Conservation (phyloP, 2,888 invertebrate species). For the Cecidostiba fungosa region DNA sequence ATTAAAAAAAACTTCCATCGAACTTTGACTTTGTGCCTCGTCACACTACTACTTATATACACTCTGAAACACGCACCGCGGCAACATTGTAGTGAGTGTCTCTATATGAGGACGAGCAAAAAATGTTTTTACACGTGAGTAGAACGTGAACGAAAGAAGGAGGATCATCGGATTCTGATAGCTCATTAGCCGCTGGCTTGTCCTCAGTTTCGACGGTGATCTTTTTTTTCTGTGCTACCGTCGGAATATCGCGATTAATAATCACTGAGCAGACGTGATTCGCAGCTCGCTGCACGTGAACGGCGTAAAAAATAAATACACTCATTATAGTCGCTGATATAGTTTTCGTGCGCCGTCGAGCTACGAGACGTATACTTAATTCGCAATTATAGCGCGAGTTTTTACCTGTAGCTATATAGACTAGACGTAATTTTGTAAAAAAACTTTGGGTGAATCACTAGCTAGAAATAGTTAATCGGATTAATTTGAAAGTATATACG, state of each 20-base stretch:
- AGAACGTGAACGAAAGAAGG: background rate
- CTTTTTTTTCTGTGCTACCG: background rate
- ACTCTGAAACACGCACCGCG: background rate
- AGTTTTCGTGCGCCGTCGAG: background rate
- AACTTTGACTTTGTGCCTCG: background rate
- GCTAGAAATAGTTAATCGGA: background rate
- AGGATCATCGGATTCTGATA: background rate
- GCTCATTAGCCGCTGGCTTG: background rate
- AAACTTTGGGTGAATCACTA: background rate
- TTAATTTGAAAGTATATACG: background rate
- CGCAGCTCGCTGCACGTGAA: background rate
- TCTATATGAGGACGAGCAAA: background rate
- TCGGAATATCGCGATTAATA: background rate
- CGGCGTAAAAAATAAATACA: background rate
- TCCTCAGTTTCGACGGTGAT: background rate
- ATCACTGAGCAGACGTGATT: background rate
- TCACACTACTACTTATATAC: background rate
- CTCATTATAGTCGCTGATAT: background rate
- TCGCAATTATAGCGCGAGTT: background rate
- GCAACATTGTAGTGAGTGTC: background rate
- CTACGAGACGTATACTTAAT: background rate
- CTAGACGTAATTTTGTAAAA: background rate
- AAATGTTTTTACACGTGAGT: background rate
- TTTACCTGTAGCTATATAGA: background rate
- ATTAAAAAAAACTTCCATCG: background rate